Base-by-base conservation (phyloP, 2,888 invertebrate genomes). In the Drosophila suboccidentalis region DNA sequence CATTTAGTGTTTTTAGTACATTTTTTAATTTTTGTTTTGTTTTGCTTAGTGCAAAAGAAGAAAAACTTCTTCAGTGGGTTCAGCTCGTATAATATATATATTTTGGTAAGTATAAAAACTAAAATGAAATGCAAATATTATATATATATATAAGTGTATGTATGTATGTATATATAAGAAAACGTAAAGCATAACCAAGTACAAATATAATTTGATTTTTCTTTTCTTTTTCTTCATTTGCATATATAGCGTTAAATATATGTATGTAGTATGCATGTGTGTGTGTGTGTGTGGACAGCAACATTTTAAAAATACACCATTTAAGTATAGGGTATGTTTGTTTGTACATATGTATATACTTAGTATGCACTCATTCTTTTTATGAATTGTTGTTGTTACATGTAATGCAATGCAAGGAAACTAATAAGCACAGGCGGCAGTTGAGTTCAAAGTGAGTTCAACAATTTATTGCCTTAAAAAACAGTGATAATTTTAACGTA, bases 1-100 rank as follows among this genome's bases (percentile, higher is more conserved):
- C 15, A 39, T 51, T 63, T 63, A 26, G 26, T 26, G 44, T 62
- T 54, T 69, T 59, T 63, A 61, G 62, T 69, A 80, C 15, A 39
- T 51, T 44, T 63, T 26, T 73, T 47, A 26, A 49, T 65, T 22
- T 43, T 41, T 68, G 15, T 61, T 54, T 46, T 71, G 69, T 57
- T 41, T 83, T 87, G 87, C 78, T 75, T 87, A 84, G 87, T 84
- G 89, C 89, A 82, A 76, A 74, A 85, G 82, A 83, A 82, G 83
- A 71, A 83, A 71, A 80, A 87, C 89, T 89, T 84, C 80, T 87
- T 84, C 84, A 84, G 84, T 89, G 84, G 84, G 84, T 77, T 89
- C 83, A 90, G 83, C 86, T 89, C 88, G 90, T 87, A 75, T 58
- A 79, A 70, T 76, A 76, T 70, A 79, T 70, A 76, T 53, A 66